These are phyloP conservation scores for Epizoanthus scotinus DNA, from an alignment of 92 coral and sea anemone genomes.

Conservation along the genomic window DNA sequence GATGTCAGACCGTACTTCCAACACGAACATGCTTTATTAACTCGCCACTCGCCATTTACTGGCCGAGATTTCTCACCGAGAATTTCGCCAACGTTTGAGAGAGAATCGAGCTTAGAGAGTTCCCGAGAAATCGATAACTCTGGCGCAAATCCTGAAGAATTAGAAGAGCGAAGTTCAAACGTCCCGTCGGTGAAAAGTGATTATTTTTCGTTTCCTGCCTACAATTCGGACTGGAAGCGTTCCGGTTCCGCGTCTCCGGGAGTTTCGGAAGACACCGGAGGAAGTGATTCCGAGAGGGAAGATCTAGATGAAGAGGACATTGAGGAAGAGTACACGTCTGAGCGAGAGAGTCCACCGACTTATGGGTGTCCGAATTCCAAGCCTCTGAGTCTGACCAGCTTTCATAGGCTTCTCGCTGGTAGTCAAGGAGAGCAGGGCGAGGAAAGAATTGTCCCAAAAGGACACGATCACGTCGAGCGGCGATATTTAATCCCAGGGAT, in stretches of 20 bases:
- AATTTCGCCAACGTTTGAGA: constrained; percentile 21
- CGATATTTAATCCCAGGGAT: constrained; percentile 68
- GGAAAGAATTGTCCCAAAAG: constrained; percentile 14
- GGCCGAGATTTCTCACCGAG: constrained; percentile 4
- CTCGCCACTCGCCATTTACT: neutral
- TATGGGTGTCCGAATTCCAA: neutral
- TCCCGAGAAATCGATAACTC: constrained; percentile 41
- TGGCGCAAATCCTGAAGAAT: constrained; percentile 29
- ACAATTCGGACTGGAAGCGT: constrained; percentile 71
- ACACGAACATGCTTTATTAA: constrained; percentile 25
- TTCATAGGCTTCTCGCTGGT: constrained; percentile 2
- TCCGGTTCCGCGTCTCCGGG: constrained; percentile 41
- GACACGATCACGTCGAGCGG: constrained; percentile 11
- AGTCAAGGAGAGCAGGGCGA: constrained; percentile 33
- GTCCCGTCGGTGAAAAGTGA: constrained; percentile 60
- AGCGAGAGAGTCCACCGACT: constrained; percentile 37
- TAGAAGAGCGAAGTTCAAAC: constrained; percentile 16
- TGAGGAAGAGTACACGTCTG: constrained; percentile 18
- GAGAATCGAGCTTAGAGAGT: constrained; percentile 29
- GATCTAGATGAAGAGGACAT: constrained; percentile 25
- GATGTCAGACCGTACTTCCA: constrained; percentile 25
- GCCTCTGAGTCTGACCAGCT: constrained; percentile 15
- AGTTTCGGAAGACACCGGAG: constrained; percentile 46
- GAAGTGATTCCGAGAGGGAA: constrained; percentile 51
- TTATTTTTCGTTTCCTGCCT: constrained; percentile 96